These are phyloP conservation scores for Herpetotheres cachinnans DNA, from an alignment of 2,113 vertebrate genomes.

Conservation along the genomic window DNA sequence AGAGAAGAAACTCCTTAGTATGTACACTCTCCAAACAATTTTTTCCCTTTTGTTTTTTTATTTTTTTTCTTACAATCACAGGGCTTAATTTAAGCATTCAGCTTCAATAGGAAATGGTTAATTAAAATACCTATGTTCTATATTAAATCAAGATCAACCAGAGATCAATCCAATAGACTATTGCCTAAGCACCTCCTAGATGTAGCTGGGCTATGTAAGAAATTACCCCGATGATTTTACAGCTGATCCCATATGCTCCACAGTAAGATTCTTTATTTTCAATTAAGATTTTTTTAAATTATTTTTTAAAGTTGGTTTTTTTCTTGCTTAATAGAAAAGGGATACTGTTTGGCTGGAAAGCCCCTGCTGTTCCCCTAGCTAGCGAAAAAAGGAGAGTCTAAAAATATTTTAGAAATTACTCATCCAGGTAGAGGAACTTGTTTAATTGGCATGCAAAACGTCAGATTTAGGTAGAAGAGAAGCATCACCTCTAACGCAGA, in stretches of 20 bases:
- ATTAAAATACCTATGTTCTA: not conserved
- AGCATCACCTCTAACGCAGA: not conserved
- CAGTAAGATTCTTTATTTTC: not conserved
- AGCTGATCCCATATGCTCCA: not conserved
- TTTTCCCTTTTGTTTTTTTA: not conserved
- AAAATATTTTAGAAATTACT: not conserved
- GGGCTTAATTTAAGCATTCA: not conserved
- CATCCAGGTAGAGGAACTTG: not conserved
- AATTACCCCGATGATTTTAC: not conserved
- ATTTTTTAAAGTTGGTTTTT: not conserved
- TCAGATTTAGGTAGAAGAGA: not conserved
- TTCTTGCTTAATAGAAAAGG: not conserved
- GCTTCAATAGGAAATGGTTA: not conserved
- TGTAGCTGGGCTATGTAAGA: not conserved
- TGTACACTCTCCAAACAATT: not conserved
- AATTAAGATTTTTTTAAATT: not conserved
- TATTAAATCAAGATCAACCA: not conserved
- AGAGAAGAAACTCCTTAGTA: not conserved
- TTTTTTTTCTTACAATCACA: not conserved
- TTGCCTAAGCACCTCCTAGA: not conserved
- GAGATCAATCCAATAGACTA: not conserved
- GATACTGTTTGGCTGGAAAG: not conserved
- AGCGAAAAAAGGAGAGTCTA: not conserved
- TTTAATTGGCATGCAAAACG: not conserved
- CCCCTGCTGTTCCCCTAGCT: not conserved